A percentile compares a stretch with the other conserved stretches of the same genome.
phyloP scores from a whole-genome alignment of 1,140 invertebrate species.

The Plodia interpunctella region DNA sequence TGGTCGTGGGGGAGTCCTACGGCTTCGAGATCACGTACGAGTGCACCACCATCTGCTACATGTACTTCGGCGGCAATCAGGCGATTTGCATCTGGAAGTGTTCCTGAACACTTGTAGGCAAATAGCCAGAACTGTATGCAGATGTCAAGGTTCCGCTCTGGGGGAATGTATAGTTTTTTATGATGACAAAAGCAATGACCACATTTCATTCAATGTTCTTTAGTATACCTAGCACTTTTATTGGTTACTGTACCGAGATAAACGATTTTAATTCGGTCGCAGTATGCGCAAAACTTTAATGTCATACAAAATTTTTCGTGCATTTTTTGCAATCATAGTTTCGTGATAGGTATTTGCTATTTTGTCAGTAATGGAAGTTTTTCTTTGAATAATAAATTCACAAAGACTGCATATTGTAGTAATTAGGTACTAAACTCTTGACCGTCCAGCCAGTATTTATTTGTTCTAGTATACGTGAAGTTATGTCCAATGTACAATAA shows the following conservation, averaged over 20 bases:
- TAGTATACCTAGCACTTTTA: background rate
- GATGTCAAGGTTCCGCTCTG: background rate
- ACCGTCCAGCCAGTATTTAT: background rate
- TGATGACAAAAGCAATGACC: too few species aligned
- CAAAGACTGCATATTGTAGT: background rate
- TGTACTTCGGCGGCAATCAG: slow-evolving; percentile 94
- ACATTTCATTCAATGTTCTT: background rate
- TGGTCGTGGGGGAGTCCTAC: slow-evolving; percentile 94
- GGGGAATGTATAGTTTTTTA: slow-evolving; percentile 1
- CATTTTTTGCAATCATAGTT: too few species aligned
- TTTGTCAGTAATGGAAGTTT: too few species aligned
- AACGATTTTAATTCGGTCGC: too few species aligned
- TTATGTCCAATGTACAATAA: background rate
- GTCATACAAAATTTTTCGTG: too few species aligned
- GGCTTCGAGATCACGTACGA: slow-evolving; percentile 96
- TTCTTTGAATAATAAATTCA: too few species aligned
- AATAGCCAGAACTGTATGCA: background rate
- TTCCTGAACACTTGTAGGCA: slow-evolving; percentile 67
- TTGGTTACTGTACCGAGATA: too few species aligned
- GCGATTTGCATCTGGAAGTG: slow-evolving; percentile 95
- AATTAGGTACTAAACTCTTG: background rate
- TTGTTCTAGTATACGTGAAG: slow-evolving; percentile 2
- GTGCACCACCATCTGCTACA: slow-evolving; percentile 91
- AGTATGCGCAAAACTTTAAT: too few species aligned
- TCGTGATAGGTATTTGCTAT: too few species aligned